These are phyloP conservation scores for Choristoneura rosaceana DNA, from an alignment of 2,888 invertebrate species.

Conservation along the genomic window DNA sequence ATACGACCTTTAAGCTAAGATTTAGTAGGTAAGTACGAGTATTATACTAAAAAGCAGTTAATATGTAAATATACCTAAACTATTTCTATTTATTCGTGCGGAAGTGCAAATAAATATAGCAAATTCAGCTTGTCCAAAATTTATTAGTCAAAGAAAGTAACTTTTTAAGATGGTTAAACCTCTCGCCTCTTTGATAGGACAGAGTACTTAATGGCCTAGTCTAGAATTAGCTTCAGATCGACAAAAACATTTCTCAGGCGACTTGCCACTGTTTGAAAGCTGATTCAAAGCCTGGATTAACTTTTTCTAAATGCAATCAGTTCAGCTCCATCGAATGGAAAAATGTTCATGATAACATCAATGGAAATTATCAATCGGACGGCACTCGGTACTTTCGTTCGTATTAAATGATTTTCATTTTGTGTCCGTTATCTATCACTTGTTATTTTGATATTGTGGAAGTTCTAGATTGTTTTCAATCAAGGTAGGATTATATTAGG, in stretches of 20 bases:
- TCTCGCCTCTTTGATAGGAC: not conserved
- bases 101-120: not conserved
- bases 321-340: not conserved
- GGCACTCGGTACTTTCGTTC: not conserved
- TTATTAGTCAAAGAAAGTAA: not conserved
- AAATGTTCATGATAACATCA: not conserved
- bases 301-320: slow-evolving; percentile 4
- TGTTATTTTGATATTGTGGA: no score
- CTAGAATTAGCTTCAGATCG: slow-evolving; percentile 1
- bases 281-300: not conserved
- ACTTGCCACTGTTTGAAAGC: not conserved
- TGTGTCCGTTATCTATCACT: not conserved
- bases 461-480: no score
- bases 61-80: no score
- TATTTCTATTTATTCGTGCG: no score
- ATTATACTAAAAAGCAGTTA: no score
- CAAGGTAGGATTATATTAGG: no score
- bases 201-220: not conserved
- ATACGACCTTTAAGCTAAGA: no score
- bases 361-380: not conserved
- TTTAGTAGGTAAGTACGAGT: no score
- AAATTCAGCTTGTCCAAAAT: not conserved
- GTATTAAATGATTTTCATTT: not conserved
- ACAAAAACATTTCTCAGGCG: not conserved
- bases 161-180: not conserved